Evolutionary conservation across 2,888 invertebrate species (phyloP), one percentile per base, ranked within the genome.

Genomic region (Macrophya alboannulata): DNA sequence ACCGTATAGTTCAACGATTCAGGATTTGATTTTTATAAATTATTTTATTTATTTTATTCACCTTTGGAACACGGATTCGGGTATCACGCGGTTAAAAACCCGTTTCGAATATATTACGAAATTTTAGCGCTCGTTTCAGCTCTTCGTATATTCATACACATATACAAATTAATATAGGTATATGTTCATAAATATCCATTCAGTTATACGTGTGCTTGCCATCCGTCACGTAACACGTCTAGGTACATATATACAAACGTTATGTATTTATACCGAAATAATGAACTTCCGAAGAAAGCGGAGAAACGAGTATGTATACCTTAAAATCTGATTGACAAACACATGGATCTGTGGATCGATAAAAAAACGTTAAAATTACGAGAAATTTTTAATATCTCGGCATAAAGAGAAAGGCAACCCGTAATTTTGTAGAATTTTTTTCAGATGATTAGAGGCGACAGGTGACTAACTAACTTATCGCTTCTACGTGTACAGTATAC

Each of bases 281-380:
- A 68, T 37, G 37, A 77, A 77, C 77, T 77, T 77, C 77, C 77
- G 77, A 77, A 31, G 77, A 77, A 77, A 77, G 77, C 55, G 8
- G 51, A 74, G 45, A 45, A 43, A 43, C 43, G 43, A 55, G 48
- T 55, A 51, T 5, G 31, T 4, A 31, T 68, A 15, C n/a, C n/a
- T 1, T 45, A 74, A 74, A 21, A 37, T 1, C 37, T 37, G 68
- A 68, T 45, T 74, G 74, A 74, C n/a, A 45, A 74, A 21, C 45
- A n/a, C 1, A 15, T 12, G 21, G 5, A 10, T 68, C 68, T 37
- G 17, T 37, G 37, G 1, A 74, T 74, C 45, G 45, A 74, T 45
- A 21, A 21, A 31, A 21, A 31, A 74, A 74, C 45, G n/a, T 74
- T 45, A n/a, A 45, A 45, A 45, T 45, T n/a, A 1, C 21, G 9